Conservation (phyloP, 2,888 invertebrate genomes). For the Clanis bilineata region DNA sequence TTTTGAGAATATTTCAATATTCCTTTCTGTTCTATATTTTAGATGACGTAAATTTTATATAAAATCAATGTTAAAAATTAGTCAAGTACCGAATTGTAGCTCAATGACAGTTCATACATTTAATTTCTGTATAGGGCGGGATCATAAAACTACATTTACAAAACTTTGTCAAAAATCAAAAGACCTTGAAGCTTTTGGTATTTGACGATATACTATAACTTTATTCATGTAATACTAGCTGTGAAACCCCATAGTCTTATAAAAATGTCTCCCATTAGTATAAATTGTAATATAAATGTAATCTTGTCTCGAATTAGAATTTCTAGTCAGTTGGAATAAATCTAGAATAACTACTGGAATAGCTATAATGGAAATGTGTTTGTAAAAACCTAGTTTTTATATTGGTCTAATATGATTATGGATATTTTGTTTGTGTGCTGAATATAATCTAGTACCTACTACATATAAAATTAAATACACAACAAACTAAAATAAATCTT, state of each 20-base stretch:
- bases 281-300: conserved; percentile 20
- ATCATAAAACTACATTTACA: background rate
- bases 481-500: too few relatives aligned
- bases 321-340: conserved; percentile 19
- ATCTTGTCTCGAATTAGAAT: conserved; percentile 14
- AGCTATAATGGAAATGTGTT: background rate
- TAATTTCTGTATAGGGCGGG: background rate
- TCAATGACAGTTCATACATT: background rate
- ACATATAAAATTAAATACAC: too few relatives aligned
- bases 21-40: too few relatives aligned
- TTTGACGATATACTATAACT: background rate
- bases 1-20: too few relatives aligned
- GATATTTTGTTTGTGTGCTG: too few relatives aligned
- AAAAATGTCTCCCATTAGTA: conserved; percentile 50
- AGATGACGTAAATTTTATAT: too few relatives aligned
- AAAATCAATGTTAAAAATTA: too few relatives aligned
- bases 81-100: background rate
- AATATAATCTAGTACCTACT: too few relatives aligned
- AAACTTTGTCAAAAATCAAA: background rate
- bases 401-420: too few relatives aligned
- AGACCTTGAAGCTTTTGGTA: background rate
- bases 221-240: conserved; percentile 30
- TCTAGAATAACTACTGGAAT: background rate
- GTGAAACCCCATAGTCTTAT: conserved; percentile 52
- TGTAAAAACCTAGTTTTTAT: background rate